These are phyloP conservation scores for Apamea crenata DNA, from an alignment of 2,888 invertebrate genomes.

Conservation along the genomic window DNA sequence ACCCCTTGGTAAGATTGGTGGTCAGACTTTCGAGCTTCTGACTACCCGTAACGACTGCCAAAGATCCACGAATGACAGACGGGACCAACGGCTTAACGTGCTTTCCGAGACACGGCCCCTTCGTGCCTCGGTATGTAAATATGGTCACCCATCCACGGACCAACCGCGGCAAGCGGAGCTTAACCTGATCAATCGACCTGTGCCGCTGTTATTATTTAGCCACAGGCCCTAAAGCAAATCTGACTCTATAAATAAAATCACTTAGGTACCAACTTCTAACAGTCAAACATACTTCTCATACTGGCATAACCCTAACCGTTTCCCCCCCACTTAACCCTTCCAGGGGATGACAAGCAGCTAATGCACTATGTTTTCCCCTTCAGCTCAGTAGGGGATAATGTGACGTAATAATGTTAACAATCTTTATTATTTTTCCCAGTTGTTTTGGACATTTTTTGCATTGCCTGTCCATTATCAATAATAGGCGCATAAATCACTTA, in stretches of 20 bases:
- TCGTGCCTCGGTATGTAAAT: too few species aligned
- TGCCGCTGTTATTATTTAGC: too few species aligned
- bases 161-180: too few species aligned
- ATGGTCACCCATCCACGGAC: too few species aligned
- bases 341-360: slow-evolving; percentile 54
- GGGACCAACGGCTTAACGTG: too few species aligned
- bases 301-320: slow-evolving; percentile 13
- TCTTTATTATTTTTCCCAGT: slow-evolving; percentile 54
- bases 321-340: slow-evolving; percentile 58
- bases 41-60: too few species aligned
- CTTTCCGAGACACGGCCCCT: too few species aligned
- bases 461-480: slow-evolving; percentile 55
- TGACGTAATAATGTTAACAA: slow-evolving; percentile 52
- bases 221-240: neutral
- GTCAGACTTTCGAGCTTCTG: too few species aligned
- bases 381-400: slow-evolving; percentile 50
- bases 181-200: too few species aligned
- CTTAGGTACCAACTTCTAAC: neutral
- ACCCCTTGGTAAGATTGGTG: too few species aligned
- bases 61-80: too few species aligned
- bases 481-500: slow-evolving; percentile 50
- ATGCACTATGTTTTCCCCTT: slow-evolving; percentile 57
- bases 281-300: slow-evolving; percentile 24
- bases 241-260: slow-evolving; percentile 4
- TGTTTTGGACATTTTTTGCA: slow-evolving; percentile 49